Evolutionary conservation across 2,797 vertebrate species (phyloP).

Genomic region (Chelidonichthys spinosus): DNA sequence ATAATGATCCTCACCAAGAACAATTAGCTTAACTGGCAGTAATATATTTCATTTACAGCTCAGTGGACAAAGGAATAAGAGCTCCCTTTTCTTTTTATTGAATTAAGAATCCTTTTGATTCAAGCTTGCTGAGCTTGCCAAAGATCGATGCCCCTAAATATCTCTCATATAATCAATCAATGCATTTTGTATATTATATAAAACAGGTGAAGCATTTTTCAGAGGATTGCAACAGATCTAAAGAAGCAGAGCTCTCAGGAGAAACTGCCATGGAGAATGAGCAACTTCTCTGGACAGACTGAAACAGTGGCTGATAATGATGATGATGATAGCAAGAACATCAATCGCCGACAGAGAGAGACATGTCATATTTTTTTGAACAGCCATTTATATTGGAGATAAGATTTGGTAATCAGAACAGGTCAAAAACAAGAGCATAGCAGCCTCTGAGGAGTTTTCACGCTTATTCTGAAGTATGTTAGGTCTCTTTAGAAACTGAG

Average conservation of each 20-base stretch:
- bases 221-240: neutral
- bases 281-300: constrained; percentile 1
- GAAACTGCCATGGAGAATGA: constrained; percentile 11
- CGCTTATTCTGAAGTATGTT: constrained; percentile 53
- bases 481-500: constrained; percentile 49
- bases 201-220: neutral
- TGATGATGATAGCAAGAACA: constrained; percentile 2
- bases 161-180: neutral
- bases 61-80: neutral
- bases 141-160: neutral
- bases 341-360: constrained; percentile 7
- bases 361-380: constrained; percentile 22
- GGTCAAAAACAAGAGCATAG: constrained; percentile 54
- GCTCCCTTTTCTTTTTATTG: neutral
- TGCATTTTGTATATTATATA: neutral
- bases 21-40: neutral
- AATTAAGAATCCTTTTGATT: neutral
- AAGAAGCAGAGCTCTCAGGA: neutral
- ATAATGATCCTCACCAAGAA: neutral
- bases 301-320: constrained; percentile 2
- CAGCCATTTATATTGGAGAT: constrained; percentile 27
- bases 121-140: neutral
- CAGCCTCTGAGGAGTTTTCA: constrained; percentile 55
- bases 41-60: neutral
- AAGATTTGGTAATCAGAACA: constrained; percentile 46